These are phyloP conservation scores for Hemithea aestivaria DNA, from an alignment of 2,888 invertebrate genomes.

Conservation along the genomic window DNA sequence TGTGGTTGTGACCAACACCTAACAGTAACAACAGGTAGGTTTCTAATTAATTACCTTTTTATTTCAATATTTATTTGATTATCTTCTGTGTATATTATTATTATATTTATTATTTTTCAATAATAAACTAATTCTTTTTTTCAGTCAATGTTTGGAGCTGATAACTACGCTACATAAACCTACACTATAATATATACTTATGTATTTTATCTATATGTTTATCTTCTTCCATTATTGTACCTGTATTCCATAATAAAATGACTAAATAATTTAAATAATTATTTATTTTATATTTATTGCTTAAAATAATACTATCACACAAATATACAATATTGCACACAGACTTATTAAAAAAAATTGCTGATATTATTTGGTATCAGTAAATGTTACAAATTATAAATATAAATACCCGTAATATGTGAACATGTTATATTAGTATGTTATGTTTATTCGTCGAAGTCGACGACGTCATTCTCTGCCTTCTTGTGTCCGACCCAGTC, in stretches of 20 bases:
- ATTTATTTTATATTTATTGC: too few relatives aligned
- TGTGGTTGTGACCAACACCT: constrained; percentile 18
- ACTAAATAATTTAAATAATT: constrained; percentile 28
- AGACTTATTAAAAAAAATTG: constrained; percentile 33
- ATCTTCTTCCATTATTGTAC: constrained; percentile 13
- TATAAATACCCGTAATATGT: constrained; percentile 20
- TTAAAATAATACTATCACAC: constrained; percentile 42
- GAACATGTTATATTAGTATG: constrained; percentile 13
- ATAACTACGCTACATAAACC: constrained; percentile 58
- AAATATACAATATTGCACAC: constrained; percentile 52
- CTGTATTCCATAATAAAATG: constrained; percentile 34
- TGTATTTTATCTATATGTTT: constrained; percentile 22
- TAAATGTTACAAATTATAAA: constrained; percentile 11
- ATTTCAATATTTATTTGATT: constrained; percentile 5
- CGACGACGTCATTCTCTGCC: constrained; percentile 66
- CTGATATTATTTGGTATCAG: constrained; percentile 23
- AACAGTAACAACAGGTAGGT: constrained; percentile 19
- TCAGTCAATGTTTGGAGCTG: constrained; percentile 71
- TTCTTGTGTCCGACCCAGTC: constrained; percentile 81
- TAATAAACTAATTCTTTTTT: constrained; percentile 39
- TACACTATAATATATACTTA: constrained; percentile 11
- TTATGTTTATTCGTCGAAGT: constrained; percentile 61
- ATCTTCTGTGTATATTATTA: constrained; percentile 4
- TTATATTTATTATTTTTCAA: constrained; percentile 8
- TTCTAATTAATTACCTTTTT: too few relatives aligned